Conservation (phyloP, 2,888 invertebrate genomes). For the Aspidiotus rigidus region DNA sequence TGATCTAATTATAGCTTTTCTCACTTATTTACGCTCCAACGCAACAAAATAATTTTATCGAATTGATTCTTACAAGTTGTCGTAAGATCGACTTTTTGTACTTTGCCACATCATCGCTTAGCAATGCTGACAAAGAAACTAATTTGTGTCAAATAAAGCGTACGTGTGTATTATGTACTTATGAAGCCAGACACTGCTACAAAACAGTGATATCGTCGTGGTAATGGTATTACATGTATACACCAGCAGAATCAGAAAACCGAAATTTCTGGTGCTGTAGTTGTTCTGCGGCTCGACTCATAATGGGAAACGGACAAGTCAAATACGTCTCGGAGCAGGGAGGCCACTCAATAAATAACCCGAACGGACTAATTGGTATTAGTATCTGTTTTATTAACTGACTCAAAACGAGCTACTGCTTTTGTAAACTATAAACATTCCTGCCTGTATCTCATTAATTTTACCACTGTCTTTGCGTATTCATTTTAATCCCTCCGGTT, state of each 20-base stretch:
- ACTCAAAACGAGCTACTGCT: conserved; percentile 33
- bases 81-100: too few species aligned
- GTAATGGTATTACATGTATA: too few species aligned
- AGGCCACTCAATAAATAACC: conserved; percentile 34
- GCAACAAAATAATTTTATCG: too few species aligned
- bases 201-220: too few species aligned
- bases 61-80: too few species aligned
- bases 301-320: neutral
- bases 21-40: too few species aligned
- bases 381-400: conserved; percentile 33
- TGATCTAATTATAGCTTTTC: too few species aligned
- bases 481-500: conserved; percentile 28
- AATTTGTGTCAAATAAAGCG: too few species aligned
- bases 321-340: conserved; percentile 18
- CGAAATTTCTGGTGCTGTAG: neutral
- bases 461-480: conserved; percentile 33
- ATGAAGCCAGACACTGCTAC: too few species aligned
- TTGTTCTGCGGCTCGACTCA: neutral
- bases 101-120: too few species aligned
- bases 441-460: conserved; percentile 32
- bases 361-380: conserved; percentile 34
- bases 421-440: conserved; percentile 33
- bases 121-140: too few species aligned
- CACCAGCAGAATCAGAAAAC: neutral
- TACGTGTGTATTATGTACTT: too few species aligned